phyloP scores from a whole-genome alignment of 2,113 vertebrate genomes.

The Seriola aureovittata region DNA sequence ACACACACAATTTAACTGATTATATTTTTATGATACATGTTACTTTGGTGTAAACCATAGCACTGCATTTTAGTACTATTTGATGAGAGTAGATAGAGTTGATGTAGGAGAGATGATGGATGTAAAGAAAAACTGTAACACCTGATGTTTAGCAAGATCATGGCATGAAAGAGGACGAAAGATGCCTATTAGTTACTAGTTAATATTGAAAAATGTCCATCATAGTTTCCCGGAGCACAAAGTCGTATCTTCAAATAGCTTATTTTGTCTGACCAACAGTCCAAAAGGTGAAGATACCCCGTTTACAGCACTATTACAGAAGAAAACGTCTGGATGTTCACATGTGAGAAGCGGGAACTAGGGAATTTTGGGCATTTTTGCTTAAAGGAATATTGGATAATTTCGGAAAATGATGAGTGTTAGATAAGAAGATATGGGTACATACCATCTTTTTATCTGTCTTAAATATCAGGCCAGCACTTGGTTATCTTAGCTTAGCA shows the following conservation, averaged over 20 bases:
- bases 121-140: not conserved
- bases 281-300: no score
- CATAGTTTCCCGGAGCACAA: no score
- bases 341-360: no score
- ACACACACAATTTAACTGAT: not conserved
- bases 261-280: no score
- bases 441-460: not conserved
- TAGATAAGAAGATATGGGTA: no score
- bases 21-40: not conserved
- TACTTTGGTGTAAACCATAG: not conserved
- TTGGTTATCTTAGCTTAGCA: not conserved
- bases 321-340: no score
- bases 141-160: not conserved
- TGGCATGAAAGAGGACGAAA: not conserved
- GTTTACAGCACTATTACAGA: no score
- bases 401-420: no score
- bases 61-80: not conserved
- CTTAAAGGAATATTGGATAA: no score
- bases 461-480: not conserved
- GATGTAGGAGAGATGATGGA: not conserved
- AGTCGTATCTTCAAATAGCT: no score
- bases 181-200: not conserved
- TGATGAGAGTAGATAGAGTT: not conserved
- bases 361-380: no score
- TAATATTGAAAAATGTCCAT: no score